A percentile compares a stretch with the other conserved stretches of the same genome.
Conservation (phyloP, 1,140 invertebrate species). For the Pollicipes pollicipes region DNA sequence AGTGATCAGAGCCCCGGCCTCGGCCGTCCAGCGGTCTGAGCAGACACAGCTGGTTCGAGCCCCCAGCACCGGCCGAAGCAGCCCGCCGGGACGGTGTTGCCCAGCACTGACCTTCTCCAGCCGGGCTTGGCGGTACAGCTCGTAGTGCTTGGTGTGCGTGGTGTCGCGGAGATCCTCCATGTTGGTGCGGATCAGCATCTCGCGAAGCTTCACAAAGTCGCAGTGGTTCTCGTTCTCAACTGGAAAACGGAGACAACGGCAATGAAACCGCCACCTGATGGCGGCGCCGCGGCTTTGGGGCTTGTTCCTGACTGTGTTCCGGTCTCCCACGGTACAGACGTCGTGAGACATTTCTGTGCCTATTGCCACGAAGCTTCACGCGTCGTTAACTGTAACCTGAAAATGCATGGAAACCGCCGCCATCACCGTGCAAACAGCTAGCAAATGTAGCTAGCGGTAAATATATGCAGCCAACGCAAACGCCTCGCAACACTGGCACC, state of each 20-base stretch:
- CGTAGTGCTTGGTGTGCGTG: slow-evolving; percentile 89
- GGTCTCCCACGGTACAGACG: neutral
- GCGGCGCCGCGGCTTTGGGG: neutral
- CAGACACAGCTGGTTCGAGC: too few species aligned
- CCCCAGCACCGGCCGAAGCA: too few species aligned
- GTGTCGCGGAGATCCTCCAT: slow-evolving; percentile 98
- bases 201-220: slow-evolving; percentile 94
- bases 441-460: too few species aligned
- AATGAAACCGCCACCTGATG: slow-evolving; percentile 3
- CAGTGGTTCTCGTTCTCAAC: slow-evolving; percentile 98
- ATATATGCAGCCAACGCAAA: too few species aligned
- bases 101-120: slow-evolving; percentile 55
- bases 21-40: too few species aligned
- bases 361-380: too few species aligned
- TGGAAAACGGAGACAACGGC: slow-evolving; percentile 33
- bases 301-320: slow-evolving; percentile 6
- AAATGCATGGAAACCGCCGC: too few species aligned
- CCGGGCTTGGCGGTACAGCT: slow-evolving; percentile 84
- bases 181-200: slow-evolving; percentile 95
- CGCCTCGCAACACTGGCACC: too few species aligned
- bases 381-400: too few species aligned
- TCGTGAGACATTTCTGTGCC: neutral
- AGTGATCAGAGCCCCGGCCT: too few species aligned
- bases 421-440: too few species aligned
- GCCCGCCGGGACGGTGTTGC: too few species aligned